Evolutionary conservation across 30 jellyfish, hydroid and myxozoan species (phyloP).

Genomic region (Cassiopea xamachana): DNA sequence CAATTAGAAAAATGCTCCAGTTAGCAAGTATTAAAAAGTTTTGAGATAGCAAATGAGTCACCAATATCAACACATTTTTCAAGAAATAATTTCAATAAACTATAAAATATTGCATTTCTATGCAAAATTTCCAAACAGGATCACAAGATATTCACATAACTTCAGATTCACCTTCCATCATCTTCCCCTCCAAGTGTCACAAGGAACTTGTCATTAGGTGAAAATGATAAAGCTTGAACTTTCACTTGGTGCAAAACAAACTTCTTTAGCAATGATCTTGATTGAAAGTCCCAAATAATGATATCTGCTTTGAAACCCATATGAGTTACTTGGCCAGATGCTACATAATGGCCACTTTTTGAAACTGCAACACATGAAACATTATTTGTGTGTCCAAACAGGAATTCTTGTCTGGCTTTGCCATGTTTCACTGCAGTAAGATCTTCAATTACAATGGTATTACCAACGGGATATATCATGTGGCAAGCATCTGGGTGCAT

Average conservation of each 20-base stretch:
- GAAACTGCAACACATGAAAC: slow-evolving; percentile 95
- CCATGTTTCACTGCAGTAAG: slow-evolving; percentile 57
- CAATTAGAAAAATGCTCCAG: too few species aligned
- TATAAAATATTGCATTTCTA: too few species aligned
- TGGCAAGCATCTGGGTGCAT: slow-evolving; percentile 92
- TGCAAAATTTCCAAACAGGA: background rate
- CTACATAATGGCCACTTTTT: slow-evolving; percentile 84
- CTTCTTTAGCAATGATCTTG: slow-evolving; percentile 54
- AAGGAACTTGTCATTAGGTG: slow-evolving; percentile 87
- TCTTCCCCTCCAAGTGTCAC: slow-evolving; percentile 98
- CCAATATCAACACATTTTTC: too few species aligned
- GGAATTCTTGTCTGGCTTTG: slow-evolving; percentile 78
- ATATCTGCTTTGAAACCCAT: slow-evolving; percentile 99
- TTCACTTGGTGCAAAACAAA: slow-evolving; percentile 88
- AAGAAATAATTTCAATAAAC: too few species aligned
- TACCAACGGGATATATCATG: slow-evolving; percentile 91
- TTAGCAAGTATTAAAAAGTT: too few species aligned
- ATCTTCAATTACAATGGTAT: slow-evolving; percentile 88
- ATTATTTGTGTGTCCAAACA: slow-evolving; percentile 94
- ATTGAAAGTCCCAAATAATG: slow-evolving; percentile 89
- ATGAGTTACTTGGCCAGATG: slow-evolving; percentile 97
- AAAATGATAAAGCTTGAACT: slow-evolving; percentile 95
- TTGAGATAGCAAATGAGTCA: too few species aligned
- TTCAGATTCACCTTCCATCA: slow-evolving; percentile 85
- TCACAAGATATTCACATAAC: background rate